Evolutionary conservation across 2,888 invertebrate genomes (phyloP).

Genomic region (Willowsia nigromaculata): DNA sequence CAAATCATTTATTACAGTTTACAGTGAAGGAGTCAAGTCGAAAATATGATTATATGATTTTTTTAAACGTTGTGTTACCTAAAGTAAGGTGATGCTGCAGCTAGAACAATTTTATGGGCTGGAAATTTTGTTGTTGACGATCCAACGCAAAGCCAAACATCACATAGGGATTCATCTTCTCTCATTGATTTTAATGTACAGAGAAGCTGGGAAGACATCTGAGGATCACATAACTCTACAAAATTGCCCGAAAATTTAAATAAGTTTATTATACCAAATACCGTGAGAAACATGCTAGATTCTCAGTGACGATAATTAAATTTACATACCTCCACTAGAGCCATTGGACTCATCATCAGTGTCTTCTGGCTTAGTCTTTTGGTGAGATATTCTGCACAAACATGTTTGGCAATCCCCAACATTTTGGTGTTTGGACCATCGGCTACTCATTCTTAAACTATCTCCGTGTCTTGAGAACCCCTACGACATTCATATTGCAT

Average conservation of each 20-base stretch:
- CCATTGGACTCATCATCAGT: conserved; percentile 74
- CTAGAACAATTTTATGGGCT: conserved; percentile 81
- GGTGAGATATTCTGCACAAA: conserved; percentile 77
- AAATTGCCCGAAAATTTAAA: no score
- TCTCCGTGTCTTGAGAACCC: background rate
- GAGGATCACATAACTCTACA: conserved; percentile 77
- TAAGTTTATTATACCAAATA: no score
- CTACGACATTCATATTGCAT: no score
- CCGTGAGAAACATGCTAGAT: no score
- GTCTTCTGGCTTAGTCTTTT: conserved; percentile 76
- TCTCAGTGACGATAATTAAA: background rate
- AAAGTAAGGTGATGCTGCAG: conserved; percentile 81
- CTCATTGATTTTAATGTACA: conserved; percentile 76
- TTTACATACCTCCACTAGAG: conserved; percentile 69
- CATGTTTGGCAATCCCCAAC: conserved; percentile 78
- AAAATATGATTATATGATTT: background rate
- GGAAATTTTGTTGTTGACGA: conserved; percentile 75
- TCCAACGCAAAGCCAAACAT: conserved; percentile 76
- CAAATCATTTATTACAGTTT: background rate
- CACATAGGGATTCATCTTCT: conserved; percentile 78
- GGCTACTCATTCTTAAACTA: conserved; percentile 74
- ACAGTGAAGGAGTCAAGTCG: conserved; percentile 79
- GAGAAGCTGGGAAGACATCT: conserved; percentile 78
- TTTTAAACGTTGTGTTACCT: conserved; percentile 72
- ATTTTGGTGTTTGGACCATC: conserved; percentile 77